A percentile compares a stretch with the other conserved stretches of the same genome.
Evolutionary conservation across 1,140 invertebrate species (phyloP).

Genomic region (Drosophila nasuta): DNA sequence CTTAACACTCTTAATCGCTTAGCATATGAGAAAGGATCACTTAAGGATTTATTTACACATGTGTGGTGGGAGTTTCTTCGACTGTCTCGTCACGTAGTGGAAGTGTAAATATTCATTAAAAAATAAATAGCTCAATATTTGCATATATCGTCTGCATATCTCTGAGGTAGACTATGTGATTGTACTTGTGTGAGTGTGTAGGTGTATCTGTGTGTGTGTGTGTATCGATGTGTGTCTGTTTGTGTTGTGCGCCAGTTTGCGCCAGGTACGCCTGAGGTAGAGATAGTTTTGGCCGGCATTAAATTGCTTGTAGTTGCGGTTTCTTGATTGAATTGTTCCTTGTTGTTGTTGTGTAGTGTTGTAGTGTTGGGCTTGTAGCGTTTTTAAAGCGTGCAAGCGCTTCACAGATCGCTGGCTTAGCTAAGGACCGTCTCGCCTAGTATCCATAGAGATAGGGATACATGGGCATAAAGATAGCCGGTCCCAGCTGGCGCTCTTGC

Average conservation of each 20-base stretch:
- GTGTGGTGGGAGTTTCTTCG: conserved; percentile 60
- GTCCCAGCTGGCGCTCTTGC: conserved; percentile 76
- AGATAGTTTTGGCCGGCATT: conserved; percentile 63
- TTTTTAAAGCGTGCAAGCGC: conserved; percentile 79
- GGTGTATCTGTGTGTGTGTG: conserved; percentile 15
- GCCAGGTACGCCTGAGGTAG: conserved; percentile 79
- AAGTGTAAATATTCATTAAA: conserved; percentile 76
- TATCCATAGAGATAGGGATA: conserved; percentile 84
- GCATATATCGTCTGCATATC: conserved; percentile 56
- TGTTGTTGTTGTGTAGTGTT: conserved; percentile 2
- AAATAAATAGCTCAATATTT: conserved; percentile 81
- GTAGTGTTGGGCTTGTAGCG: conserved; percentile 25
- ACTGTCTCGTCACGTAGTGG: conserved; percentile 63
- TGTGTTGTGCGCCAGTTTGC: conserved; percentile 57
- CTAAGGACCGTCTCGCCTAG: conserved; percentile 28
- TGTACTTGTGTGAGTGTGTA: conserved; percentile 1
- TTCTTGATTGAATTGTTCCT: conserved; percentile 1
- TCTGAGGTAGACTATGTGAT: conserved; percentile 36
- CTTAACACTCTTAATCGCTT: conserved; percentile 77
- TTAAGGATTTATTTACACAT: conserved; percentile 80
- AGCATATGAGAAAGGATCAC: conserved; percentile 81
- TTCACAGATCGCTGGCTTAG: conserved; percentile 62
- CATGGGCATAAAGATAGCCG: conserved; percentile 82
- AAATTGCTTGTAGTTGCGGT: conserved; percentile 10
- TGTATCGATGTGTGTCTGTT: conserved; percentile 16